phyloP scores from a whole-genome alignment of 1,140 invertebrate species.

The Drosophila carrolli region DNA sequence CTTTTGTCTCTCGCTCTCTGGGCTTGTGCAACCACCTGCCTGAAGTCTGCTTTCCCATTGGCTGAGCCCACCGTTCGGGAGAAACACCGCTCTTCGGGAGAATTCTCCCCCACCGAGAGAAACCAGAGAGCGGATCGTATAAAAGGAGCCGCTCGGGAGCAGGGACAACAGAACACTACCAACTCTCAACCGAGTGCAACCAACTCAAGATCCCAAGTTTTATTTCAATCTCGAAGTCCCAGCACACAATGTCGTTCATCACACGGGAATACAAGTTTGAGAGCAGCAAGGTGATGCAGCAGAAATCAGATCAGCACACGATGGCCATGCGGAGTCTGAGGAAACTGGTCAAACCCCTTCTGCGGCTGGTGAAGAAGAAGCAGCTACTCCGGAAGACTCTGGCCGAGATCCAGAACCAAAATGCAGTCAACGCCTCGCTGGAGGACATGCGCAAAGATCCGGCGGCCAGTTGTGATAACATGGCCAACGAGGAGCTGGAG shows the following conservation, averaged over 20 bases:
- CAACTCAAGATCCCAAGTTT: slow-evolving; percentile 15
- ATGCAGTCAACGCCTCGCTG: slow-evolving; percentile 82
- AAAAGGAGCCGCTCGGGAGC: slow-evolving; percentile 41
- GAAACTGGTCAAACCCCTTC: slow-evolving; percentile 85
- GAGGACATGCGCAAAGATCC: slow-evolving; percentile 85
- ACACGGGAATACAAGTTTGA: slow-evolving; percentile 84
- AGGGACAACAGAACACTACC: slow-evolving; percentile 55
- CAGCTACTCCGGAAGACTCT: slow-evolving; percentile 84
- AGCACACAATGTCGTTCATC: slow-evolving; percentile 74
- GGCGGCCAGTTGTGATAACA: slow-evolving; percentile 85
- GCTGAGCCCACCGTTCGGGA: slow-evolving; percentile 24
- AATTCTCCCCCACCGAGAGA: slow-evolving; percentile 6
- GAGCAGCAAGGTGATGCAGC: slow-evolving; percentile 61
- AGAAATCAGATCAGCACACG: slow-evolving; percentile 75
- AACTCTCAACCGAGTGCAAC: slow-evolving; percentile 49
- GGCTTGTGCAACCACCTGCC: slow-evolving; percentile 70
- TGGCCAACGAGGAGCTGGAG: slow-evolving; percentile 88
- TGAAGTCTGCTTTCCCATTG: slow-evolving; percentile 53
- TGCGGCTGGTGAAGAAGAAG: slow-evolving; percentile 85
- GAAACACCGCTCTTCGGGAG: slow-evolving; percentile 5
- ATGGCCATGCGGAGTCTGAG: slow-evolving; percentile 85
- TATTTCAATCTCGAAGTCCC: slow-evolving; percentile 1
- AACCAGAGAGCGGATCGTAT: slow-evolving; percentile 50
- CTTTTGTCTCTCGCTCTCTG: slow-evolving; percentile 13
- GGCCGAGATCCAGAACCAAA: slow-evolving; percentile 74